Evolutionary conservation across 2,797 vertebrate genomes (phyloP), one percentile per base, ranked within the genome.

Genomic region (Epinephelus awoara): DNA sequence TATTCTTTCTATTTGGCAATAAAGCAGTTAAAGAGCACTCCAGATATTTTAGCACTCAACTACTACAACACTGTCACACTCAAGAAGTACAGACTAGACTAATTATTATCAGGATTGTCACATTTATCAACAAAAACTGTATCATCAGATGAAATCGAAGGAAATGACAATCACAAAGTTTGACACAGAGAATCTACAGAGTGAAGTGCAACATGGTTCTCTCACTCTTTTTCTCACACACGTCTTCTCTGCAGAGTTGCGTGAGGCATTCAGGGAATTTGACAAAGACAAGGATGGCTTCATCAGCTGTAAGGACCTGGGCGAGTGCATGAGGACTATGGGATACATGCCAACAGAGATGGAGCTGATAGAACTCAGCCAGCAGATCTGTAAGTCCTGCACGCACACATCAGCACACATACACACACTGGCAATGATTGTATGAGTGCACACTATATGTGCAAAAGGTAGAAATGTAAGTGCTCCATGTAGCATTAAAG

Each of bases 261-360:
- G 96, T 86, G 96, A 96, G 40, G 98, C 98, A 0, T 99, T 99
- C 90, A 94, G 88, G 82, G 98, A 99, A 88, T 99, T 99, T 21
- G 98, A 99, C 92, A 96, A 97, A 75, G 97, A 99, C 78, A 96
- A 79, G 0, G 98, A 99, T 0, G 98, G 98, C 27, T 99, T 97
- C 88, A 99, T 99, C 89, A 97, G 96, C 94, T 98, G 96, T 89
- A 97, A 97, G 85, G 98, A 99, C 89, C 95, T 99, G 89, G 98
- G 98, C 19, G 97, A 98, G 83, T 99, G 98, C 92, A 99, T 99
- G 98, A 95, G 98, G 86, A 99, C 98, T 0, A 97, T 99, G 97
- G 98, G 98, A 73, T 99, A 98, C 91, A 99, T 99, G 98, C 98
- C 98, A 8, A 99, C 98, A 0, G 98, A 99, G 92, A 99, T 99